Conservation (phyloP, 2,797 vertebrate species). For the Lophius americanus region DNA sequence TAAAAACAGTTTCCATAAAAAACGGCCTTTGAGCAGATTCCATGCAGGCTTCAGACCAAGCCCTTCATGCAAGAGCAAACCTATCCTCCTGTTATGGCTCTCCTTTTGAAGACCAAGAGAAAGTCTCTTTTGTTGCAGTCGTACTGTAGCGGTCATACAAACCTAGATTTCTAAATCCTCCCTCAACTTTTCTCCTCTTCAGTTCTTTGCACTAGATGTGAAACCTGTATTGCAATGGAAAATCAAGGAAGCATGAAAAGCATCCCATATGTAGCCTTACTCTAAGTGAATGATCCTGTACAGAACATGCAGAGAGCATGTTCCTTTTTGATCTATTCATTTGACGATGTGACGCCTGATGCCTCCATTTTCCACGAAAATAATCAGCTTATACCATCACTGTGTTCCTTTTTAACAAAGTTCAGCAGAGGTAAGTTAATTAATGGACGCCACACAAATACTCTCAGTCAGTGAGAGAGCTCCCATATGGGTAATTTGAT, state of each 20-base stretch:
- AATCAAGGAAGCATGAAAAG: slow-evolving; percentile 31
- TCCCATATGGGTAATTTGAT: slow-evolving; percentile 25
- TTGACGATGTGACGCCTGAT: slow-evolving; percentile 46
- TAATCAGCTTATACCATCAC: slow-evolving; percentile 53
- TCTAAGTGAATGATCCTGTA: slow-evolving; percentile 61
- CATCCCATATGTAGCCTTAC: slow-evolving; percentile 52
- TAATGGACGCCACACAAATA: slow-evolving; percentile 57
- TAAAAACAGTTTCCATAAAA: slow-evolving; percentile 42
- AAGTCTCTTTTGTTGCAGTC: slow-evolving; percentile 36
- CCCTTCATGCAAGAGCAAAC: slow-evolving; percentile 57
- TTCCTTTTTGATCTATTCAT: slow-evolving; percentile 46
- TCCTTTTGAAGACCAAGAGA: slow-evolving; percentile 42
- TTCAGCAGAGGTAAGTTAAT: slow-evolving; percentile 39
- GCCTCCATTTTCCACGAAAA: slow-evolving; percentile 44
- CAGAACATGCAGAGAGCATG: slow-evolving; percentile 27
- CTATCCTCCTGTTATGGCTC: slow-evolving; percentile 34
- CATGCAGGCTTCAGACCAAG: slow-evolving; percentile 41
- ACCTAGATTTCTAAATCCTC: not conserved
- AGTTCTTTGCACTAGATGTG: slow-evolving; percentile 33
- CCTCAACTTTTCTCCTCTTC: slow-evolving; percentile 25
- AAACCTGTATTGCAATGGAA: slow-evolving; percentile 29
- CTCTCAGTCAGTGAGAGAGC: slow-evolving; percentile 17
- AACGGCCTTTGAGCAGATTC: slow-evolving; percentile 38
- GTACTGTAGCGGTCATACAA: slow-evolving; percentile 9
- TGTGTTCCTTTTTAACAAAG: slow-evolving; percentile 56